Evolutionary conservation across 2,797 vertebrate genomes (phyloP).

Genomic region (Halcyon badia): DNA sequence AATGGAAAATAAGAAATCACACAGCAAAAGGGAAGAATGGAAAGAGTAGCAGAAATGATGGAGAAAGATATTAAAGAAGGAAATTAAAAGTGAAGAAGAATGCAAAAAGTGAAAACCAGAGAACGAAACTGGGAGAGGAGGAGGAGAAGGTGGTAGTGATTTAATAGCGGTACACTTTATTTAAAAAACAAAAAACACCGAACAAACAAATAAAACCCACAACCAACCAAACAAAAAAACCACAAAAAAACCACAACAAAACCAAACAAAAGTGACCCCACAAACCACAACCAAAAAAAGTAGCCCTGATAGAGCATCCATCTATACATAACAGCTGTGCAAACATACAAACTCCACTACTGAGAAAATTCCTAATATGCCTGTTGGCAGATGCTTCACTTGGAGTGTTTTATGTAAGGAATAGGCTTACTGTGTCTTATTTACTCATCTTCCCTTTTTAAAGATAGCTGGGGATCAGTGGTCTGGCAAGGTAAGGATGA

Average conservation of each 20-base stretch:
- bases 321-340: background rate
- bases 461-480: background rate
- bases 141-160: background rate
- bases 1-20: background rate
- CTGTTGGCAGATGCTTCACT: background rate
- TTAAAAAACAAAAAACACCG: background rate
- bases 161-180: background rate
- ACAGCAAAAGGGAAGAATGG: background rate
- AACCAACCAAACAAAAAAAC: too few relatives aligned
- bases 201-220: too few relatives aligned
- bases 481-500: background rate
- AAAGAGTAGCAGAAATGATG: background rate
- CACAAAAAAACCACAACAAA: too few relatives aligned
- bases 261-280: too few relatives aligned
- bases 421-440: background rate
- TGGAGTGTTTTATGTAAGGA: background rate
- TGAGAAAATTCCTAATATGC: background rate
- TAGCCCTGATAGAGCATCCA: background rate
- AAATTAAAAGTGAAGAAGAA: background rate
- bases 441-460: background rate
- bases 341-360: background rate
- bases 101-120: background rate
- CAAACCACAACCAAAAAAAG: background rate
- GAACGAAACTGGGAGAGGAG: background rate
- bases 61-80: background rate